A percentile compares a stretch with the other conserved stretches of the same genome.
Evolutionary conservation across 2,797 vertebrate species (phyloP).

Genomic region (Phataginus tricuspis): DNA sequence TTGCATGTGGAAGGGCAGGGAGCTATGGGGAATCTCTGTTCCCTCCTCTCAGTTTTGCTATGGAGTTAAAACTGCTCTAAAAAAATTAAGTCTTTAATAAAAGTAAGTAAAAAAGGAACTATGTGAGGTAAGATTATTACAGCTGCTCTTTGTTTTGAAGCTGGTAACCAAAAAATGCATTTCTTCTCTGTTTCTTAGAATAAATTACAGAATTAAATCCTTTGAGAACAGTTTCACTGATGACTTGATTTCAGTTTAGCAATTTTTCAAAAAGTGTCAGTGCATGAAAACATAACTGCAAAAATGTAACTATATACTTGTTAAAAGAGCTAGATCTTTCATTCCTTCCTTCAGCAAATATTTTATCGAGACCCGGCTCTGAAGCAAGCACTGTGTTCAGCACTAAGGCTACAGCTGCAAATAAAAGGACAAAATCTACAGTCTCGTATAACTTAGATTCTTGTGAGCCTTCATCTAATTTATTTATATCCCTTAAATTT

Average conservation of each 20-base stretch:
- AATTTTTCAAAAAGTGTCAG: not conserved
- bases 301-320: not conserved
- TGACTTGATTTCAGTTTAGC: not conserved
- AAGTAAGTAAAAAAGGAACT: not conserved
- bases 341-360: not conserved
- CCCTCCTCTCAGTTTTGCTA: not conserved
- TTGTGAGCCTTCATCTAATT: not conserved
- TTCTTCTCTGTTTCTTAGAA: not conserved
- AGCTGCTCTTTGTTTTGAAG: not conserved
- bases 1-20: too few species aligned
- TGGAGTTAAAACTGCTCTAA: not conserved
- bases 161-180: not conserved
- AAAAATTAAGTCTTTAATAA: not conserved
- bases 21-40: not conserved
- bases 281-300: not conserved
- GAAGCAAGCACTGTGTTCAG: not conserved
- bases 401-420: not conserved
- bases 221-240: not conserved
- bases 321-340: not conserved
- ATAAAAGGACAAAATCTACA: conserved; percentile 7
- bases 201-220: not conserved
- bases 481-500: conserved; percentile 27
- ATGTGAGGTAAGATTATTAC: not conserved
- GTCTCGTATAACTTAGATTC: not conserved
- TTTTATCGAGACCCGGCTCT: not conserved